Evolutionary conservation across 2,113 vertebrate species (phyloP), one percentile per base, ranked within the genome.

Genomic region (Peucedramus taeniatus): DNA sequence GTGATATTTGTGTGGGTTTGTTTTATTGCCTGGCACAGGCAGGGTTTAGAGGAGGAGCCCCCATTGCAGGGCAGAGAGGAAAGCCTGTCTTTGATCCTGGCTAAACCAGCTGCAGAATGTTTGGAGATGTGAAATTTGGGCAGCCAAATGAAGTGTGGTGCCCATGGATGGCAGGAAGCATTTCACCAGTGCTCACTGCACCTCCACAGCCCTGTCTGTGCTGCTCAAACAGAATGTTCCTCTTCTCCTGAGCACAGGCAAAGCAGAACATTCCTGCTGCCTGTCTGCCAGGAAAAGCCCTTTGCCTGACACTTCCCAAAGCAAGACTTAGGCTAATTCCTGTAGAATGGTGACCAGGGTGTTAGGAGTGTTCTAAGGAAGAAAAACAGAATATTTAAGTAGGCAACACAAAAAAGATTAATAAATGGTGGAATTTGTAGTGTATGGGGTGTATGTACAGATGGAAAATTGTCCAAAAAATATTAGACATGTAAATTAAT

Each of bases 1-100:
- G 45, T 7, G 49, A 1, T 16, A 1, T 10, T 17, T 12, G 21
- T 11, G 12, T 11, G 37, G 23, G 15, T 6, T 7, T 19, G 4
- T 12, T n/a, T 6, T 12, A 1, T 1, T 54, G 53, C 15, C 57
- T 51, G 23, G 19, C 21, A 2, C 19, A 42, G 17, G 28, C 50
- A 6, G 9, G 64, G 27, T 39, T 51, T 6, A 13, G 31, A n/a
- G 74, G 1, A n/a, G 28, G 42, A 70, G 69, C 57, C 54, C 27
- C 3, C 1, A 15, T 0, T 30, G 59, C 66, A 72, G 54, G 59
- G 56, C 4, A 37, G 42, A n/a, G 53, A 31, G 47, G 27, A 64
- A 35, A 60, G 33, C 23, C 30, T 35, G 37, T 7, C 47, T 37
- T 13, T 35, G 51, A 28, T 63, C 53, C 33, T 33, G 51, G 60